These are phyloP conservation scores for Heteropelma amictum DNA, from an alignment of 2,888 invertebrate species.

Conservation along the genomic window DNA sequence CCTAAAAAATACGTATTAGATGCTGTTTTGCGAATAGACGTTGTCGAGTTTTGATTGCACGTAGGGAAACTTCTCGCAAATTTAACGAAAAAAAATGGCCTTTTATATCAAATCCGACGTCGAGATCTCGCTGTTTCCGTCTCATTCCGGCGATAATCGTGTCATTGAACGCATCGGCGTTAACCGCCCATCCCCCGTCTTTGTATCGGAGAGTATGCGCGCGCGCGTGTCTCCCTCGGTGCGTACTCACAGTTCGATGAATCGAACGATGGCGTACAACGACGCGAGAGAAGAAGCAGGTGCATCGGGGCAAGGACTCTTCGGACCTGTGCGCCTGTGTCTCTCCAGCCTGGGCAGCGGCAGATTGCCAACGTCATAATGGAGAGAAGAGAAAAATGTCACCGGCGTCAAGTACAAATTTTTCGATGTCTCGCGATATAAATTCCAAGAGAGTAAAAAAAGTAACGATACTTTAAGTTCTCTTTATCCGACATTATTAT, in stretches of 20 bases:
- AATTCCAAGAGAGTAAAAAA: no score
- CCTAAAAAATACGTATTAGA: no score
- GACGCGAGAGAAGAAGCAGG: constrained; percentile 32
- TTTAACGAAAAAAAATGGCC: no score
- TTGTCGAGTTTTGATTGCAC: no score
- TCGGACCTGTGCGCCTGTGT: constrained; percentile 2
- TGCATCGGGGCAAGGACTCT: constrained; percentile 52
- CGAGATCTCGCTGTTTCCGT: background rate
- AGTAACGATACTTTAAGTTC: background rate
- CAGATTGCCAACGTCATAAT: constrained; percentile 23
- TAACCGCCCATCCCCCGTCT: no score
- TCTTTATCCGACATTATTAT: no score
- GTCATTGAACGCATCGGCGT: background rate
- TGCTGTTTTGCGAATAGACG: no score
- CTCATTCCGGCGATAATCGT: constrained; percentile 21
- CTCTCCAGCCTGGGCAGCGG: constrained; percentile 10
- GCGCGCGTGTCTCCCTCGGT: background rate
- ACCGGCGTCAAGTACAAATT: no score
- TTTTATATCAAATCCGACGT: no score
- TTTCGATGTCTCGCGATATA: no score
- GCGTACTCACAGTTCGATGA: constrained; percentile 32
- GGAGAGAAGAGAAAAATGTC: background rate
- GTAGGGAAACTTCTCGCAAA: no score
- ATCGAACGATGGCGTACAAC: constrained; percentile 48
- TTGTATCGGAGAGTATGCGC: no score